phyloP scores from a whole-genome alignment of 2,797 vertebrate species.

The Streptopelia turtur region DNA sequence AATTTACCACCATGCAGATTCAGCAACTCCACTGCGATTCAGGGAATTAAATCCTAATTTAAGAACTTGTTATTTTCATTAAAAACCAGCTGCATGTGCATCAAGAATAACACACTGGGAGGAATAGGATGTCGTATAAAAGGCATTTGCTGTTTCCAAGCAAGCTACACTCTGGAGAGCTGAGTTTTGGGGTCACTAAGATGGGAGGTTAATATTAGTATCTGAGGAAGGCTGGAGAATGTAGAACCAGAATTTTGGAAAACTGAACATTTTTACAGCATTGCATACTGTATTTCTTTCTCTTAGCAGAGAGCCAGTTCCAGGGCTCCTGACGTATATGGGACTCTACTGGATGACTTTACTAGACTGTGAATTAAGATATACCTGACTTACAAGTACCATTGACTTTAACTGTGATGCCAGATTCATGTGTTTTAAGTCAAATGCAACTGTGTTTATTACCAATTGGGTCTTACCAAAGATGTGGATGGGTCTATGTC shows the following conservation, averaged over 20 bases:
- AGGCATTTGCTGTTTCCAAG: not conserved
- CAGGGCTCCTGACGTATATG: not conserved
- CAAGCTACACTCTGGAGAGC: not conserved
- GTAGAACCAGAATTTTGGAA: not conserved
- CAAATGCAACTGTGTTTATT: not conserved
- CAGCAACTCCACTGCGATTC: slow-evolving; percentile 39
- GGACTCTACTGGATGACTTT: not conserved
- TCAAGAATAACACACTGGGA: not conserved
- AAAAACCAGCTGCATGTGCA: slow-evolving; percentile 23
- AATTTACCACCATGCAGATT: slow-evolving; percentile 44
- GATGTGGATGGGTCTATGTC: not conserved
- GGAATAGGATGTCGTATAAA: slow-evolving; percentile 15
- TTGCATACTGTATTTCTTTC: not conserved
- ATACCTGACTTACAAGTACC: not conserved
- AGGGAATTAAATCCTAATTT: slow-evolving; percentile 52
- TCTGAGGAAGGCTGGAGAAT: not conserved
- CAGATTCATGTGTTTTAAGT: not conserved
- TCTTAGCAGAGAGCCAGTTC: not conserved
- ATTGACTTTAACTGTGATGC: not conserved
- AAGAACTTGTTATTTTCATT: slow-evolving; percentile 51
- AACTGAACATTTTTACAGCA: not conserved
- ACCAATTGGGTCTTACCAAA: not conserved
- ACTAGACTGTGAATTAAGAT: not conserved
- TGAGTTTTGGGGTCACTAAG: not conserved
- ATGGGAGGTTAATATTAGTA: not conserved